Conservation (phyloP, 2,113 vertebrate species). For the Gadus macrocephalus region DNA sequence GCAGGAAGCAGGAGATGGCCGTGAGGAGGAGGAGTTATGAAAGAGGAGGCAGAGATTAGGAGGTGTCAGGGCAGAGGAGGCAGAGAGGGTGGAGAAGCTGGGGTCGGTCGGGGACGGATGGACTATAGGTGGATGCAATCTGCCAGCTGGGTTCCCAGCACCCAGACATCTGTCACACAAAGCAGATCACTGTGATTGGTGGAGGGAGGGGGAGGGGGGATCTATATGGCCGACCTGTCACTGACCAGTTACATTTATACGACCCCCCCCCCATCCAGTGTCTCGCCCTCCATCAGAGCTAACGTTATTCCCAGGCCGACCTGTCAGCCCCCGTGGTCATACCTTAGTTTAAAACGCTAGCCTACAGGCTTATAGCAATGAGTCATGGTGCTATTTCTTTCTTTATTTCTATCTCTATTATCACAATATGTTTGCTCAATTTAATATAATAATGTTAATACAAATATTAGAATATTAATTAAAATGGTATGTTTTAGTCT, state of each 20-base stretch:
- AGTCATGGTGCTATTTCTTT: constrained; percentile 17
- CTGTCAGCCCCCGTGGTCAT: constrained; percentile 51
- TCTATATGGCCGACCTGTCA: constrained; percentile 64
- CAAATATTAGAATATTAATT: too few relatives aligned
- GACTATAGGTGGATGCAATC: constrained; percentile 35
- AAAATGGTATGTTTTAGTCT: too few relatives aligned
- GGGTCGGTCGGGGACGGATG: constrained; percentile 14
- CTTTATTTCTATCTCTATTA: neutral
- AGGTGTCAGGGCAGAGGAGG: neutral
- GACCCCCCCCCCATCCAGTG: constrained; percentile 31
- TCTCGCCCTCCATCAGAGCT: constrained; percentile 56
- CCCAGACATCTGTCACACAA: constrained; percentile 70
- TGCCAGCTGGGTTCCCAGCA: constrained; percentile 55
- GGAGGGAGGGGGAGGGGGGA: constrained; percentile 34
- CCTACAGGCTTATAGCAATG: neutral
- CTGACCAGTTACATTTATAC: constrained; percentile 66
- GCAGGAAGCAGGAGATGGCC: constrained; percentile 3
- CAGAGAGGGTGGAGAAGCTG: neutral
- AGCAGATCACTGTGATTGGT: constrained; percentile 65
- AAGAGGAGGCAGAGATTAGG: neutral
- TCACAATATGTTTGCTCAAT: neutral
- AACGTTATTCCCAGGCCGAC: constrained; percentile 34
- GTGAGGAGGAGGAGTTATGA: neutral
- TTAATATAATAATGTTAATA: too few relatives aligned
- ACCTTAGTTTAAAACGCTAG: constrained; percentile 49